A percentile compares a stretch with the other conserved stretches of the same genome.
These are phyloP conservation scores for Aspiorhynchus laticeps DNA, from an alignment of 2,113 vertebrate genomes.

Conservation along the genomic window DNA sequence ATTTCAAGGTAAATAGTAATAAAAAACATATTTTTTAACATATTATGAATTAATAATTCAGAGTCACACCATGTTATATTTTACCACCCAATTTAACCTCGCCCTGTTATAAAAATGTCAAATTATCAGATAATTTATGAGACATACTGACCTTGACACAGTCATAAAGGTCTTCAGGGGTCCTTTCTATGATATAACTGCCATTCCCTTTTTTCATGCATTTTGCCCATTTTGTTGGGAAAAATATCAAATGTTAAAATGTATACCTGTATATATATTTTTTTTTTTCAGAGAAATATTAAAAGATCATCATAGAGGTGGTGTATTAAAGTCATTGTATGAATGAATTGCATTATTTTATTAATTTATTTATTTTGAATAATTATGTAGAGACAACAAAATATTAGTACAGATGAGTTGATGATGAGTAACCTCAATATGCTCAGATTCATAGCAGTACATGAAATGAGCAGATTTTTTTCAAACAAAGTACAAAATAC, in stretches of 20 bases:
- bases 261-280: too few relatives aligned
- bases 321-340: neutral
- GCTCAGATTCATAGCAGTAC: neutral
- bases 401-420: neutral
- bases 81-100: neutral
- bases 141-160: neutral
- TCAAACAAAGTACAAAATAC: neutral
- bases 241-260: neutral
- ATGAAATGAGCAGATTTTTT: neutral
- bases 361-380: too few relatives aligned
- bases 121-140: neutral
- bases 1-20: neutral
- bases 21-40: neutral
- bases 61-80: neutral
- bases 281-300: too few relatives aligned
- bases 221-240: neutral
- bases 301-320: neutral
- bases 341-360: too few relatives aligned
- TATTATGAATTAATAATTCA: neutral
- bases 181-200: neutral
- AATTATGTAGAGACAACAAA: too few relatives aligned
- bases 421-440: neutral
- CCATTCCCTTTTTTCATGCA: neutral
- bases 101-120: neutral
- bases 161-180: neutral